Percentiles rank a stretch among this genome's conserved stretches.
These are phyloP conservation scores for Parthenolecanium corni DNA, from an alignment of 2,888 invertebrate species.

Conservation along the genomic window DNA sequence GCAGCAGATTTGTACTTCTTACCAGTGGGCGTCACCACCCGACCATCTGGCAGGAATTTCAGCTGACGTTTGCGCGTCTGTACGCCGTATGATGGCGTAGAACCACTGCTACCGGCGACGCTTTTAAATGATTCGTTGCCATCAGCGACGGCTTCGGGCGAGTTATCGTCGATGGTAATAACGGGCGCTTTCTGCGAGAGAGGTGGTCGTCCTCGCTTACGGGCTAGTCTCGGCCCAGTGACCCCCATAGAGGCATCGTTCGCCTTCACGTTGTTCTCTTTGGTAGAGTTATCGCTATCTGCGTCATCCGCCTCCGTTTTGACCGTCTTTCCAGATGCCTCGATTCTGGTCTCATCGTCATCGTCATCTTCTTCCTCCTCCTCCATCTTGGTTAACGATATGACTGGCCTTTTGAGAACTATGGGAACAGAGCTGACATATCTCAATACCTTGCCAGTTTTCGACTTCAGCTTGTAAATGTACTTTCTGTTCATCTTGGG, in stretches of 20 bases:
- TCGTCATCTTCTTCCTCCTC: too few species aligned
- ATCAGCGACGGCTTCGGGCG: neutral
- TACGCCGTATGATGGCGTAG: conserved; percentile 5
- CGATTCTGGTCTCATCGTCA: neutral
- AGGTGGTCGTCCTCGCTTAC: conserved; percentile 12
- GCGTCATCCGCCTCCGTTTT: neutral
- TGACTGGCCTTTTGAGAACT: conserved; percentile 7
- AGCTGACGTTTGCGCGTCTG: conserved; percentile 24
- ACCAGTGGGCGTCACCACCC: conserved; percentile 3
- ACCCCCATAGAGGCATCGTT: conserved; percentile 8
- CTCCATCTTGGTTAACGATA: conserved; percentile 6
- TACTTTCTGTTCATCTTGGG: conserved; percentile 2
- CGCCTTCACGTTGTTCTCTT: conserved; percentile 12
- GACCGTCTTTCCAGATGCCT: too few species aligned
- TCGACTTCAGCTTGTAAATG: conserved; percentile 20
- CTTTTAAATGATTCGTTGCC: neutral
- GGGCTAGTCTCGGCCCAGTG: neutral
- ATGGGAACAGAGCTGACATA: conserved; percentile 13
- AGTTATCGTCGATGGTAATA: neutral
- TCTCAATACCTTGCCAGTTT: conserved; percentile 22
- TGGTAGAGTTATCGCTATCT: conserved; percentile 20
- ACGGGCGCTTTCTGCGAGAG: conserved; percentile 2
- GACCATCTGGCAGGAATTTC: conserved; percentile 26
- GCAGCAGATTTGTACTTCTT: neutral
- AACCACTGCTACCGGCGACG: too few species aligned